Evolutionary conservation across 2,113 vertebrate species (phyloP), one percentile per base, ranked within the genome.

Genomic region (Pionites leucogaster): DNA sequence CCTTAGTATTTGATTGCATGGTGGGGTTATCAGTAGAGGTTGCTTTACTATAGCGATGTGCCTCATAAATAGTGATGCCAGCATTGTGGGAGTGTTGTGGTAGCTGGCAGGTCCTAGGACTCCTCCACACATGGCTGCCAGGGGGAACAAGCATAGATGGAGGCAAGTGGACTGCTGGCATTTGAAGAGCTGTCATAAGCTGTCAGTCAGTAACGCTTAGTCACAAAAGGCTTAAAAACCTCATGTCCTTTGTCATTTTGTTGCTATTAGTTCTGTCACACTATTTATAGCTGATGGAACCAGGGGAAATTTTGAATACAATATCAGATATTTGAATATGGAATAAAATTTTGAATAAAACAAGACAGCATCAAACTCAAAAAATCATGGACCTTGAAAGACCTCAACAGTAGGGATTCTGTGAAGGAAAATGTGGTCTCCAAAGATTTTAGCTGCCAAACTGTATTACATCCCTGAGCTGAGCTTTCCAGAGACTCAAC

Each of bases 381-480:
- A 88, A 71, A 92, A 46, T 70, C 55, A 28, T 16, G 46, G 71
- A 60, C 49, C 39, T 91, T 67, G n/a, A 19, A 88, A 60, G 64
- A 86, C 33, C 29, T 75, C 24, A 0, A 0, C n/a, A 75, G 29
- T 17, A 86, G 28, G 33, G 64, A 60, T 81, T 90, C 55, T 71
- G 19, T 68, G 76, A 71, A 84, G 82, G 80, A 86, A 95, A 96
- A 84, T 50, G 13, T 35, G 88, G 37, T 75, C 76, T 93, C 60
- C 71, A 63, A 92, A 86, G 42, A n/a, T 75, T 88, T 83, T 42
- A 84, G 55, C 52, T 92, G 90, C 79, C 90, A 94, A 64, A 69
- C 42, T 78, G 1, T 39, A 17, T 91, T 52, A 60, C 47, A 46
- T 72, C 59, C 39, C 37, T 42, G 55, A 93, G 55, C 79, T 84